Conservation (phyloP, 2,888 invertebrate species). For the Ormyrus rosae region DNA sequence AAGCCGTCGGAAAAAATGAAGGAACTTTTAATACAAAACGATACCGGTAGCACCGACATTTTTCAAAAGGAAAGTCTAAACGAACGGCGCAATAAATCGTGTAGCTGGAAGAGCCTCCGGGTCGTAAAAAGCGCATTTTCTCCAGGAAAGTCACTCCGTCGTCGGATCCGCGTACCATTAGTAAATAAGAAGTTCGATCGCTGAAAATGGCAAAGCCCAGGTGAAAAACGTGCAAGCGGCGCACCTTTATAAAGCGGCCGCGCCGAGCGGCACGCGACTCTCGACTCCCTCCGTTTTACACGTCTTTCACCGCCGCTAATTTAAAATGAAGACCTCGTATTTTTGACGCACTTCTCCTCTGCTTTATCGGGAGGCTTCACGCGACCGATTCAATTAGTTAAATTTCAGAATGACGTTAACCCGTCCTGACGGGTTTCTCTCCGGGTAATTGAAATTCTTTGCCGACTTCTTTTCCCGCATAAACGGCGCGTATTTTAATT, state of each 20-base stretch:
- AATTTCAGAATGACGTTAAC: background rate
- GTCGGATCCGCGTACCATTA: conserved; percentile 17
- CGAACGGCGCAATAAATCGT: conserved; percentile 29
- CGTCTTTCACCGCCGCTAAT: conserved; percentile 9
- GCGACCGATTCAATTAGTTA: conserved; percentile 17
- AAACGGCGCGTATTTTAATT: no score
- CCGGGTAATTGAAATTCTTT: background rate
- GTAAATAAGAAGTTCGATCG: conserved; percentile 39
- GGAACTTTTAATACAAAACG: background rate
- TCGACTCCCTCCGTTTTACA: conserved; percentile 10
- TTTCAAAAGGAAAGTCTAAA: conserved; percentile 32
- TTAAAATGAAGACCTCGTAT: conserved; percentile 14
- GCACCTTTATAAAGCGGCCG: conserved; percentile 36
- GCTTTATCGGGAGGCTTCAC: background rate
- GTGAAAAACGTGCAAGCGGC: conserved; percentile 41
- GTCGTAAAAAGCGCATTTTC: conserved; percentile 49
- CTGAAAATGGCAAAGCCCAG: conserved; percentile 43
- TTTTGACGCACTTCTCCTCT: conserved; percentile 2
- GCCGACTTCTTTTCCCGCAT: background rate
- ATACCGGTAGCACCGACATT: conserved; percentile 3
- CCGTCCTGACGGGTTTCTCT: background rate
- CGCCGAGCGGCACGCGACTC: conserved; percentile 33
- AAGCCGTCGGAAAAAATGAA: background rate
- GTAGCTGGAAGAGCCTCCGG: background rate
- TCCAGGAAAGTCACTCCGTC: conserved; percentile 40